Conservation (phyloP, 2,113 vertebrate genomes). For the Mesembrinibis cayennensis region DNA sequence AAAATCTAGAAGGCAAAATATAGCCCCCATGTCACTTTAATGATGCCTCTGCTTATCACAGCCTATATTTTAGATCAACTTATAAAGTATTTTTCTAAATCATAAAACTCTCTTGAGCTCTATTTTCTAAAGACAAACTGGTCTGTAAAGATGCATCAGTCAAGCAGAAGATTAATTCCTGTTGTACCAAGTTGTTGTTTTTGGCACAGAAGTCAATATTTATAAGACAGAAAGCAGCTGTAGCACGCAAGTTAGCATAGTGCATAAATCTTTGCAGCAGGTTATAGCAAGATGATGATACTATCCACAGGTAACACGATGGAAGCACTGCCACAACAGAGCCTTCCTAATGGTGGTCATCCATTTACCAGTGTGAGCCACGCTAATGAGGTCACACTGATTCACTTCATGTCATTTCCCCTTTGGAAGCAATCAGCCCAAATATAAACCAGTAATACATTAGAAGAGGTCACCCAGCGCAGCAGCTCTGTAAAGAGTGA, state of each 20-base stretch:
- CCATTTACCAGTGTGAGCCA: constrained; percentile 64
- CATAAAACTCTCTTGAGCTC: constrained; percentile 55
- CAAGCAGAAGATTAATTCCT: constrained; percentile 60
- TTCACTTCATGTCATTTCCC: constrained; percentile 60
- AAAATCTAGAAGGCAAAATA: constrained; percentile 64
- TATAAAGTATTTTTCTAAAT: constrained; percentile 60
- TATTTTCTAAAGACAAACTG: constrained; percentile 65
- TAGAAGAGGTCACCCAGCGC: constrained; percentile 56
- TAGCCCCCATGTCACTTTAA: constrained; percentile 32
- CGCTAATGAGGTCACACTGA: constrained; percentile 67
- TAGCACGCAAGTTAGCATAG: constrained; percentile 41
- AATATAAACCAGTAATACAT: constrained; percentile 63
- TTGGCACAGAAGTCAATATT: constrained; percentile 59
- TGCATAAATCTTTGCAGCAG: constrained; percentile 59
- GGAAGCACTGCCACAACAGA: constrained; percentile 46
- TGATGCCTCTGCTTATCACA: constrained; percentile 37
- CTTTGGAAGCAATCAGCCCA: constrained; percentile 55
- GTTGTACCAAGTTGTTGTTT: constrained; percentile 54
- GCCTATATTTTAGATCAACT: constrained; percentile 54
- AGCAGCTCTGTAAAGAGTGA: constrained; percentile 37
- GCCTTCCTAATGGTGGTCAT: constrained; percentile 58
- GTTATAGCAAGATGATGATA: constrained; percentile 32
- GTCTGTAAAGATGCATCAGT: constrained; percentile 58
- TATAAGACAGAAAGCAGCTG: constrained; percentile 61
- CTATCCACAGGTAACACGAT: constrained; percentile 58